phyloP scores from a whole-genome alignment of 2,797 vertebrate genomes.

The Anisognathus igniventris region DNA sequence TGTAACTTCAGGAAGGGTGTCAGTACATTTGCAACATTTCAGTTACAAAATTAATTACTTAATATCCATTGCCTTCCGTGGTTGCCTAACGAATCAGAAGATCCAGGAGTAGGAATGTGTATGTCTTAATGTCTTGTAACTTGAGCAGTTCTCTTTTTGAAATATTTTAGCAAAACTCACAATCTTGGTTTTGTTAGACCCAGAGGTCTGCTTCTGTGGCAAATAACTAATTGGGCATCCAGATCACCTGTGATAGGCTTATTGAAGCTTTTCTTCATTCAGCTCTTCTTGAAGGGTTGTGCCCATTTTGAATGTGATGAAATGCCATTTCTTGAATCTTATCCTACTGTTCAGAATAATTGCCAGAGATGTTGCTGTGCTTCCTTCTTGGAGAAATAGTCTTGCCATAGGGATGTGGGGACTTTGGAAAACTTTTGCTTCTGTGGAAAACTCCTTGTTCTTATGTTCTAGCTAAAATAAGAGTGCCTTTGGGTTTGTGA shows the following conservation, averaged over 20 bases:
- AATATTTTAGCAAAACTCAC: neutral
- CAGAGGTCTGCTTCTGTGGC: neutral
- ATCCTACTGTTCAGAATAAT: neutral
- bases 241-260: neutral
- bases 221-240: neutral
- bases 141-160: neutral
- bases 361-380: neutral
- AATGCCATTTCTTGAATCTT: neutral
- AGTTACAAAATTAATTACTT: constrained; percentile 57
- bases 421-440: neutral
- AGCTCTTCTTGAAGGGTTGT: neutral
- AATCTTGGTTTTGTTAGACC: neutral
- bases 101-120: neutral
- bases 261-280: neutral
- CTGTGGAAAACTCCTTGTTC: neutral
- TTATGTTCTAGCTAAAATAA: neutral
- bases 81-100: neutral
- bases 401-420: neutral
- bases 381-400: neutral
- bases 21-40: constrained; percentile 36
- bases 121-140: neutral
- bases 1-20: constrained; percentile 2
- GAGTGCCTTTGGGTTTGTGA: neutral
- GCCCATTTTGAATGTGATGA: neutral
- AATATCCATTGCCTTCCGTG: neutral